Evolutionary conservation across 2,113 vertebrate species (phyloP).

Genomic region (Canis aureus): DNA sequence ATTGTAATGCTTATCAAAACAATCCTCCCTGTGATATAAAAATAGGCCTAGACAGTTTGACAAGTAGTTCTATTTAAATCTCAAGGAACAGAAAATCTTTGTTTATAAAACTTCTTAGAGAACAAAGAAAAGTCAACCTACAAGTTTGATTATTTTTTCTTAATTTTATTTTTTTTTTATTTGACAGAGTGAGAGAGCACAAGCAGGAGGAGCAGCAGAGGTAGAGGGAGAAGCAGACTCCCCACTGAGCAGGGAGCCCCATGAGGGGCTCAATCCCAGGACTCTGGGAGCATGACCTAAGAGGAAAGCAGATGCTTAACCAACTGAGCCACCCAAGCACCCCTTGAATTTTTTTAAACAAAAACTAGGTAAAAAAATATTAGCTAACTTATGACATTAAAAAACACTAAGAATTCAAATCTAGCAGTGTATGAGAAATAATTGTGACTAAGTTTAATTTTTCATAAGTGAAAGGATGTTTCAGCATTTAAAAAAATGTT

Average conservation of each 20-base stretch:
- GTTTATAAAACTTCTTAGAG: not conserved
- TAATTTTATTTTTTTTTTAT: too few relatives aligned
- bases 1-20: not conserved
- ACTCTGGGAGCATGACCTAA: too few relatives aligned
- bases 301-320: too few relatives aligned
- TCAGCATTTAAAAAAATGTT: not conserved
- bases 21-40: not conserved
- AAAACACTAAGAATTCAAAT: constrained; percentile 1
- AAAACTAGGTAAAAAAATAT: not conserved
- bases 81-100: not conserved
- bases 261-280: too few relatives aligned
- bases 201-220: too few relatives aligned
- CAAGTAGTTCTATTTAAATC: not conserved
- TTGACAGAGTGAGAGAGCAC: too few relatives aligned
- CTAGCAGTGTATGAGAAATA: not conserved
- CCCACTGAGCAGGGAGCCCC: too few relatives aligned
- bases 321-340: too few relatives aligned
- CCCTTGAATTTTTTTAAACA: not conserved
- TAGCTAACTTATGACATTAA: not conserved
- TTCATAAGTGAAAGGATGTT: not conserved
- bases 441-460: not conserved
- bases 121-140: not conserved
- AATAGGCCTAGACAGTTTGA: not conserved
- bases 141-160: not conserved
- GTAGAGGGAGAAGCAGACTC: too few relatives aligned